phyloP scores from a whole-genome alignment of 2,888 invertebrate species.

The Athetis lepigone region DNA sequence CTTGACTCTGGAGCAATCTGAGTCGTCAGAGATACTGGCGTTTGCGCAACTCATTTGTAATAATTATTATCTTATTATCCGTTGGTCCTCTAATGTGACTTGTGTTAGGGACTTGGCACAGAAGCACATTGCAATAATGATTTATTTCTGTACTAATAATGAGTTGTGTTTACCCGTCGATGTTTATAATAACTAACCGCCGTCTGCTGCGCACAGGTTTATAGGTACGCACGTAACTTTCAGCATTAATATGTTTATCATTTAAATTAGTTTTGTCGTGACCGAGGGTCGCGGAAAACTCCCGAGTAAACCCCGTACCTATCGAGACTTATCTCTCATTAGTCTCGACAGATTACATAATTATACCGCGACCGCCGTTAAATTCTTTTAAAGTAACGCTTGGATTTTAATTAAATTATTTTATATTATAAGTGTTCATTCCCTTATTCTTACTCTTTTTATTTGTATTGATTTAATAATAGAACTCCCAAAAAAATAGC shows the following conservation, averaged over 20 bases:
- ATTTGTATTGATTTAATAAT: not conserved
- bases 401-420: not conserved
- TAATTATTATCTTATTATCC: conserved; percentile 46
- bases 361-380: conserved; percentile 1
- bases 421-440: not conserved
- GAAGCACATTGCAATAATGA: conserved; percentile 21
- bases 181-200: conserved; percentile 33
- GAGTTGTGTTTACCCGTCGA: conserved; percentile 13
- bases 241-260: conserved; percentile 50
- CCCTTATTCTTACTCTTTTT: not conserved
- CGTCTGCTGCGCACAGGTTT: conserved; percentile 4
- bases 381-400: conserved; percentile 10
- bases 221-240: conserved; percentile 21
- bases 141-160: conserved; percentile 18
- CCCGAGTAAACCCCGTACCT: conserved; percentile 20
- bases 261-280: conserved; percentile 60
- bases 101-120: conserved; percentile 1
- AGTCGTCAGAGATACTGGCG: conserved; percentile 58
- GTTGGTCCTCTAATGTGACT: conserved; percentile 33
- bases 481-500: not conserved
- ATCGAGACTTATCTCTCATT: conserved; percentile 2
- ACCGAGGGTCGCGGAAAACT: conserved; percentile 56
- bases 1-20: conserved; percentile 63
- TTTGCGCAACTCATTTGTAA: conserved; percentile 58
- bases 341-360: conserved; percentile 32